Conservation (phyloP, 1,140 invertebrate species). For the Dolichoris vasculosae region DNA sequence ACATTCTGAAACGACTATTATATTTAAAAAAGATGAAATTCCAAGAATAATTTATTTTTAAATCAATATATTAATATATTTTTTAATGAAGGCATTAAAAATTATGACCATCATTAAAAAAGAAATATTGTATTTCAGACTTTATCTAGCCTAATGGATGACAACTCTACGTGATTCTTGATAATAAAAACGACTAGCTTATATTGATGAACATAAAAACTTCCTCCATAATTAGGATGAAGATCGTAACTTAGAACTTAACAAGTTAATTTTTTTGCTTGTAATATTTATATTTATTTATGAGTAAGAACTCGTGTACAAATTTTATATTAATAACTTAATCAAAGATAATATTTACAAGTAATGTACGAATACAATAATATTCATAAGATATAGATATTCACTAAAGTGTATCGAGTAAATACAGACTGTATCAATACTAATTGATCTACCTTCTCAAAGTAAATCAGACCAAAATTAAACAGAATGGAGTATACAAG, state of each 20-base stretch:
- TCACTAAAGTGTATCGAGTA: neutral
- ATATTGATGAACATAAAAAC: conserved; percentile 46
- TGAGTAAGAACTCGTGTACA: neutral
- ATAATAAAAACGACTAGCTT: conserved; percentile 37
- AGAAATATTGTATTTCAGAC: conserved; percentile 28
- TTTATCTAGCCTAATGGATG: conserved; percentile 31
- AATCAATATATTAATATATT: conserved; percentile 12
- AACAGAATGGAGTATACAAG: neutral
- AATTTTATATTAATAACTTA: neutral
- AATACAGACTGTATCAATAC: conserved; percentile 39
- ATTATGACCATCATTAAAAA: conserved; percentile 37
- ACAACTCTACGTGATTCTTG: conserved; percentile 6
- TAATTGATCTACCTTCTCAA: conserved; percentile 7
- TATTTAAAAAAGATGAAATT: conserved; percentile 5
- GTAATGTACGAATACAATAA: neutral
- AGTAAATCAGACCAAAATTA: conserved; percentile 48
- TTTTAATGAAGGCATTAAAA: conserved; percentile 34
- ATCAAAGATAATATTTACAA: neutral
- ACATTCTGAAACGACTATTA: neutral
- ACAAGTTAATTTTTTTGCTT: neutral
- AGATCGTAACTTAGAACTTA: conserved; percentile 41
- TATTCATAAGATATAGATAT: conserved; percentile 18
- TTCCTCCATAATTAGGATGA: conserved; percentile 30
- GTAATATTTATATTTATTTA: conserved; percentile 30
- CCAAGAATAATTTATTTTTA: conserved; percentile 2